Conservation (phyloP, 2,888 invertebrate species). For the Sturmia bella region DNA sequence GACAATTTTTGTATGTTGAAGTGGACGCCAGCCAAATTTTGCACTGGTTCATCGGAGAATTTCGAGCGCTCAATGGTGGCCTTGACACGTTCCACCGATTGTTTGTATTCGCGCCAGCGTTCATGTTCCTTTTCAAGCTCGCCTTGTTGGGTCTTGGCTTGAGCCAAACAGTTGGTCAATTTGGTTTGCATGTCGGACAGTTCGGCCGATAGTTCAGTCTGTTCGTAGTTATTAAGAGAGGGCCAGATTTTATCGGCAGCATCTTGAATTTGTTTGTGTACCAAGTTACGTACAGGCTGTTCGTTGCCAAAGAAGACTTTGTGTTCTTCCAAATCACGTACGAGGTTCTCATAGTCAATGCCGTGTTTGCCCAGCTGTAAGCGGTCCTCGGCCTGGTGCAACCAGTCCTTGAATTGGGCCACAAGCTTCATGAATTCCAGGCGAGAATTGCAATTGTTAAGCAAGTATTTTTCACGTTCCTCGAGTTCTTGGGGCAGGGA, state of each 20-base stretch:
- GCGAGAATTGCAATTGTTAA: constrained; percentile 89
- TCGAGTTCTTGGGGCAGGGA: constrained; percentile 91
- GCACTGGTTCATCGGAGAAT: constrained; percentile 90
- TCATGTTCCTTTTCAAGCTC: constrained; percentile 91
- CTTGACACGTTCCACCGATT: constrained; percentile 89
- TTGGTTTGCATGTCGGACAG: constrained; percentile 91
- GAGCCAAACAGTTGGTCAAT: constrained; percentile 90
- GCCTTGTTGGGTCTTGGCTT: constrained; percentile 90
- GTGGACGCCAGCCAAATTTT: constrained; percentile 90
- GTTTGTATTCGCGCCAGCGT: constrained; percentile 92
- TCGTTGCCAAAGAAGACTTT: constrained; percentile 93
- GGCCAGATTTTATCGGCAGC: constrained; percentile 95
- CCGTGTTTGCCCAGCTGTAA: constrained; percentile 91
- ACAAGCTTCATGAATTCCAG: constrained; percentile 89
- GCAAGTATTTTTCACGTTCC: constrained; percentile 90
- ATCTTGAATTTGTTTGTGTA: constrained; percentile 91
- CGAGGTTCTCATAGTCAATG: constrained; percentile 93
- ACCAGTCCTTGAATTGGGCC: constrained; percentile 91
- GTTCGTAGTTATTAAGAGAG: constrained; percentile 89
- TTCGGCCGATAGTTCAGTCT: constrained; percentile 91
- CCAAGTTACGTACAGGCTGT: constrained; percentile 88
- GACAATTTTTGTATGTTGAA: constrained; percentile 92
- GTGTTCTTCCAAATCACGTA: constrained; percentile 92
- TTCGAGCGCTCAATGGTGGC: constrained; percentile 88
- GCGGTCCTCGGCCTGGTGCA: constrained; percentile 90